A percentile compares a stretch with the other conserved stretches of the same genome.
Evolutionary conservation across 2,888 invertebrate genomes (phyloP).

Genomic region (Octodonta nipae): DNA sequence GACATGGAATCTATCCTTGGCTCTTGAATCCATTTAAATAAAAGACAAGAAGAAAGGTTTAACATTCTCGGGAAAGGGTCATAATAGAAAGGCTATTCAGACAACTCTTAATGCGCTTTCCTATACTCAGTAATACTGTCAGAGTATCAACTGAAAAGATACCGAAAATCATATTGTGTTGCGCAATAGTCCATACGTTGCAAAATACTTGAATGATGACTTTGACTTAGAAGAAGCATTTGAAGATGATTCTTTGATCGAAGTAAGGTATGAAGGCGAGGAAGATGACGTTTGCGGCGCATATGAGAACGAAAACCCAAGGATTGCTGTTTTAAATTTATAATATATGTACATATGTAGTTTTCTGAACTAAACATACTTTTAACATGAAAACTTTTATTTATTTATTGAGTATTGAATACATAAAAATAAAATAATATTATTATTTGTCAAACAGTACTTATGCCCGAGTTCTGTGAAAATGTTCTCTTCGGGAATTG

Average conservation of each 20-base stretch:
- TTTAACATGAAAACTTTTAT: too few relatives aligned
- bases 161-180: constrained; percentile 5
- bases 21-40: not conserved
- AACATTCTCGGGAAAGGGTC: too few relatives aligned
- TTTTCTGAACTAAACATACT: too few relatives aligned
- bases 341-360: too few relatives aligned
- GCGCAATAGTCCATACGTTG: constrained; percentile 2
- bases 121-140: not conserved
- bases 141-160: constrained; percentile 2
- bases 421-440: not conserved
- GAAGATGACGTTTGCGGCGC: constrained; percentile 6
- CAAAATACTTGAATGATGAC: constrained; percentile 3
- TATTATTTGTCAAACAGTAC: too few relatives aligned
- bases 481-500: constrained; percentile 3
- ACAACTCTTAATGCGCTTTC: constrained; percentile 1
- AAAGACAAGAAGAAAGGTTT: not conserved
- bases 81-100: not conserved
- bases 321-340: not conserved
- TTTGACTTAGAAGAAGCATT: constrained; percentile 3
- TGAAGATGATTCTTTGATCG: constrained; percentile 2
- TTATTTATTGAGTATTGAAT: too few relatives aligned
- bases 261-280: constrained; percentile 4
- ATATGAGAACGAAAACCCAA: constrained; percentile 5
- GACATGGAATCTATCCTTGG: not conserved
- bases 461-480: too few relatives aligned